These are phyloP conservation scores for Mobula hypostoma DNA, from an alignment of 2,113 vertebrate genomes.

Conservation along the genomic window DNA sequence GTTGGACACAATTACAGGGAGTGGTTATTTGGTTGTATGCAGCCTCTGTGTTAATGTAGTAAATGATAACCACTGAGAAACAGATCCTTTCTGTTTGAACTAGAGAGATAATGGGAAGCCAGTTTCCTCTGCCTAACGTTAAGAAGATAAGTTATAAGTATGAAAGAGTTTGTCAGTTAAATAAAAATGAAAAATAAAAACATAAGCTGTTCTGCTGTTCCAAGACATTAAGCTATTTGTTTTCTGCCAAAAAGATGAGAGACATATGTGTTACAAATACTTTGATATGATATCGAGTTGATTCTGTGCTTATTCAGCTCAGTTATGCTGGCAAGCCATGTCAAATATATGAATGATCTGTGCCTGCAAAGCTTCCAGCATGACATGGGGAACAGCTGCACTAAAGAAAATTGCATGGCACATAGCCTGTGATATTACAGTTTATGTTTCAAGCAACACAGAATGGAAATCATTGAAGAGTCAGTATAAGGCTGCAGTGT, in stretches of 20 bases:
- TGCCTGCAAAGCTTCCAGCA: no score
- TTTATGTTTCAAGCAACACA: no score
- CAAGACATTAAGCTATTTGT: background rate
- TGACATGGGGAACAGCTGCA: no score
- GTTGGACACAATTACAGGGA: no score
- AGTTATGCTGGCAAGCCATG: no score
- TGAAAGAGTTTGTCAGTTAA: background rate
- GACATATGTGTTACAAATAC: background rate
- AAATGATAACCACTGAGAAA: background rate
- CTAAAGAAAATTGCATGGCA: no score
- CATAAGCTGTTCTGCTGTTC: background rate
- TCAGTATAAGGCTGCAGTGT: no score
- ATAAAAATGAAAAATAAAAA: background rate
- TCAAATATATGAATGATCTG: no score
- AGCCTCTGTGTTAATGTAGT: background rate
- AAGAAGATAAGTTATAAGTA: background rate
- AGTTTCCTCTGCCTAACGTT: background rate
- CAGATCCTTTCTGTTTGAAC: slow-evolving; percentile 22
- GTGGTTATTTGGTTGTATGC: background rate
- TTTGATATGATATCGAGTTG: background rate
- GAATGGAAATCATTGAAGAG: no score
- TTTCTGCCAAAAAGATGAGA: background rate
- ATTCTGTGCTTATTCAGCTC: no score
- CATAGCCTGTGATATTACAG: no score
- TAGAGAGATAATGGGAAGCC: background rate